Evolutionary conservation across 2,797 vertebrate species (phyloP).

Genomic region (Tympanoctomys barrerae): DNA sequence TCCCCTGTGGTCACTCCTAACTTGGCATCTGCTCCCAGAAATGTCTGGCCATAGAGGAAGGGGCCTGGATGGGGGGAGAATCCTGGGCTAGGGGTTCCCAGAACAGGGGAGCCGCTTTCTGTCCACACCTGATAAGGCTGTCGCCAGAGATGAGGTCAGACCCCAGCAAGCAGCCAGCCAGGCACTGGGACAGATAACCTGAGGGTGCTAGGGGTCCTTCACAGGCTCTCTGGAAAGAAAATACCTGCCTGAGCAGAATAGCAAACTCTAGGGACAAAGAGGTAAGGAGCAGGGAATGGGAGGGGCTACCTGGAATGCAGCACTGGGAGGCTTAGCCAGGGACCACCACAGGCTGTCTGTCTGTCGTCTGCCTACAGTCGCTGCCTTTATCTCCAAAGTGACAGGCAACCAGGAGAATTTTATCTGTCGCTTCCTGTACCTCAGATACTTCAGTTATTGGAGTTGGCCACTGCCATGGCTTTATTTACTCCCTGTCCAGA

Average conservation of each 20-base stretch:
- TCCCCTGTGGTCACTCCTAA: constrained; percentile 1
- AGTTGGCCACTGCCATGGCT: background rate
- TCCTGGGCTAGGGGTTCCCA: background rate
- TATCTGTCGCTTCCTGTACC: constrained; percentile 8
- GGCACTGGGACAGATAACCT: constrained; percentile 55
- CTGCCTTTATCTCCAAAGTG: constrained; percentile 41
- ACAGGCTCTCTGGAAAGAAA: background rate
- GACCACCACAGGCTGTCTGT: background rate
- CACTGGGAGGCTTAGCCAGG: background rate
- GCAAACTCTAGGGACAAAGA: background rate
- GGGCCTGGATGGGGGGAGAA: background rate
- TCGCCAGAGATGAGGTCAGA: constrained; percentile 80
- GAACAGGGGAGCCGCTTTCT: constrained; percentile 27
- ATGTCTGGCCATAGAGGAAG: constrained; percentile 10
- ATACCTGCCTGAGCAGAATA: background rate
- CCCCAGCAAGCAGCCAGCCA: constrained; percentile 46
- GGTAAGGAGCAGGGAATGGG: background rate
- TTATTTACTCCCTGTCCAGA: background rate
- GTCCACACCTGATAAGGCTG: constrained; percentile 82
- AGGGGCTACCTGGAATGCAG: background rate
- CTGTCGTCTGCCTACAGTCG: background rate
- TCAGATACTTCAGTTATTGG: background rate
- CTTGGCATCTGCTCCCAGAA: constrained; percentile 34
- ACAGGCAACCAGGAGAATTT: background rate
- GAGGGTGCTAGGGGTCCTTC: background rate